phyloP scores from a whole-genome alignment of 2,888 invertebrate species.

The Hirtodrosophila duncani region DNA sequence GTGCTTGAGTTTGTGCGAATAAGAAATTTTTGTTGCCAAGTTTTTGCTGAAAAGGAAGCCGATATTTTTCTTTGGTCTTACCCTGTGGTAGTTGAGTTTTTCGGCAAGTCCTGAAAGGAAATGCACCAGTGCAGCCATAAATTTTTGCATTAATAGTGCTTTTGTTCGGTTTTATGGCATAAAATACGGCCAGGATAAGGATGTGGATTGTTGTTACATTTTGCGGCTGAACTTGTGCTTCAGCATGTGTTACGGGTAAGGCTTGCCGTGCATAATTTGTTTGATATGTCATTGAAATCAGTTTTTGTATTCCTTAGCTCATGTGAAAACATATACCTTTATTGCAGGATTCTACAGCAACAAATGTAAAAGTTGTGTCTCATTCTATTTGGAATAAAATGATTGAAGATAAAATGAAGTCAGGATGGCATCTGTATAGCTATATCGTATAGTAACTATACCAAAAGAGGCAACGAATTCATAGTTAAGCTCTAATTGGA shows the following conservation, averaged over 20 bases:
- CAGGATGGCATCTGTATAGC: too few species aligned
- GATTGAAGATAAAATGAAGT: too few species aligned
- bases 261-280: too few species aligned
- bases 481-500: too few species aligned
- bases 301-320: too few species aligned
- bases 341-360: too few species aligned
- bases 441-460: too few species aligned
- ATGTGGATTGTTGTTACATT: conserved; percentile 54
- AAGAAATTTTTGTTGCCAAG: conserved; percentile 52
- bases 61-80: conserved; percentile 32
- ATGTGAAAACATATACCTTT: too few species aligned
- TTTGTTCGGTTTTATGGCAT: conserved; percentile 57
- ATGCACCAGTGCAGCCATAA: conserved; percentile 54
- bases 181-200: conserved; percentile 31
- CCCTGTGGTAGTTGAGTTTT: conserved; percentile 13
- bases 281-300: too few species aligned
- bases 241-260: conserved; percentile 24
- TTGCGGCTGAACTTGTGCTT: conserved; percentile 21
- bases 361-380: too few species aligned
- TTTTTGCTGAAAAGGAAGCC: conserved; percentile 58
- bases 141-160: conserved; percentile 63
- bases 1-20: conserved; percentile 15
- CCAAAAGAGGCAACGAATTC: too few species aligned
- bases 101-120: conserved; percentile 35
- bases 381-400: too few species aligned